phyloP scores from a whole-genome alignment of 2,888 invertebrate species.

The Axea sp. region DNA sequence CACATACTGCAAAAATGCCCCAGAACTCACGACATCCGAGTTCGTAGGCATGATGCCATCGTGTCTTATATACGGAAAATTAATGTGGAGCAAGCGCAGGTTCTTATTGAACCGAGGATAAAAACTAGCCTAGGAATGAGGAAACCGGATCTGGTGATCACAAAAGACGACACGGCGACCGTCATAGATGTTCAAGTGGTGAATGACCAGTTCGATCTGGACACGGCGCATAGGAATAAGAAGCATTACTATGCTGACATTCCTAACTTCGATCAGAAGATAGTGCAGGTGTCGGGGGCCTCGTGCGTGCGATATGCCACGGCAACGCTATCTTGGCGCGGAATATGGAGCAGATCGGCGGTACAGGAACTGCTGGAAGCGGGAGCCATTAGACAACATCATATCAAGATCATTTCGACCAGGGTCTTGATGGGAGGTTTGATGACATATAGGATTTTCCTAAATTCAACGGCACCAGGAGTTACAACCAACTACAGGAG shows the following conservation, averaged over 20 bases:
- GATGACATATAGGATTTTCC: too few species aligned
- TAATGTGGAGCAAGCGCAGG: not conserved
- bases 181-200: constrained; percentile 60
- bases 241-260: constrained; percentile 1
- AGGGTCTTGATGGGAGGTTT: too few species aligned
- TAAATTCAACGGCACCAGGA: too few species aligned
- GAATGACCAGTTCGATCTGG: constrained; percentile 31
- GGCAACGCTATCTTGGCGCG: constrained; percentile 56
- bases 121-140: constrained; percentile 47
- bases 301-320: constrained; percentile 35
- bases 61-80: constrained; percentile 27
- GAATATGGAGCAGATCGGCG: constrained; percentile 49
- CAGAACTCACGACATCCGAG: constrained; percentile 71
- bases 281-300: not conserved
- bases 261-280: not conserved
- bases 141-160: constrained; percentile 52
- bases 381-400: too few species aligned
- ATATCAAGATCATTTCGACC: too few species aligned
- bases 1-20: constrained; percentile 71
- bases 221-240: constrained; percentile 5
- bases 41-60: constrained; percentile 70
- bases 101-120: constrained; percentile 65
- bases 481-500: not conserved
- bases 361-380: too few species aligned
- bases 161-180: not conserved